Evolutionary conservation across 2,888 invertebrate genomes (phyloP), one percentile per base, ranked within the genome.

Genomic region (Rhagonycha lutea): DNA sequence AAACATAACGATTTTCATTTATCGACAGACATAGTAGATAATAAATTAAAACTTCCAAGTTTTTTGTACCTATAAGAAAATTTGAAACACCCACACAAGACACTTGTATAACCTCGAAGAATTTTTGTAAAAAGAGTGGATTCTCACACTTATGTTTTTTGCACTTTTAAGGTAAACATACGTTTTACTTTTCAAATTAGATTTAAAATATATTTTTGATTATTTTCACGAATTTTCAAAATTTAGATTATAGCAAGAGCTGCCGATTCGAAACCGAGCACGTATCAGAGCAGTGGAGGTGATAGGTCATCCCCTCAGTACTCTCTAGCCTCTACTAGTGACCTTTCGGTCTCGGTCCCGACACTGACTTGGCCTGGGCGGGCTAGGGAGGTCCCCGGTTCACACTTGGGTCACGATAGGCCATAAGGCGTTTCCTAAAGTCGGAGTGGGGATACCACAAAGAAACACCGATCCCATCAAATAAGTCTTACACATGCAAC

Each of bases 321-420:
- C 87, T 86, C 87, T 88, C 88, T 87, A 87, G 88, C 87, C 88
- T 88, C 88, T 88, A 88, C 88, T 88, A 86, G 88, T 88, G 88
- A 88, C 88, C 88, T 88, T 88, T 88, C 86, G 87, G 86, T 86
- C 87, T 86, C 86, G 85, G 86, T 84, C 87, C 86, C 88, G 88
- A 87, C 88, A 87, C 88, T 85, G 85, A 86, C 86, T 87, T 88
- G 88, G 87, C 87, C 88, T 88, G 88, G 87, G 87, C 87, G 88
- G 87, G 84, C 83, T 86, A 81, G 87, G 88, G 88, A 87, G 88
- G 87, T 86, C 86, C 88, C 84, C 86, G 86, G 87, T 87, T 88
- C 87, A 87, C 85, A 86, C 86, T 83, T 85, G 86, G 88, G 87
- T 87, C 88, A 88, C 87, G 86, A 87, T 87, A 87, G 87, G 88